These are phyloP conservation scores for Tetheella fluctuosa DNA, from an alignment of 2,888 invertebrate genomes.

Conservation along the genomic window DNA sequence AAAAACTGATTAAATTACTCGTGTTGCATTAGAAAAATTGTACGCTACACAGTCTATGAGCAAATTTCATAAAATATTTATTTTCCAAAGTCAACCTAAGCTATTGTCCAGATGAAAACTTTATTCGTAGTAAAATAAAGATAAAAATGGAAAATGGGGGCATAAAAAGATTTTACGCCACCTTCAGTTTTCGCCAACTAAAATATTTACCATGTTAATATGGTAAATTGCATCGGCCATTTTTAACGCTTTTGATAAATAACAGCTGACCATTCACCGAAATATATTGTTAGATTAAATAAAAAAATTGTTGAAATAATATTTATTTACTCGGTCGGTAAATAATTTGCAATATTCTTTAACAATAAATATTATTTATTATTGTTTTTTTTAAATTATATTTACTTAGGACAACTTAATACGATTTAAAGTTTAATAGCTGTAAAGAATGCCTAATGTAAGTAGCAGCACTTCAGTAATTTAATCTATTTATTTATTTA, in stretches of 20 bases:
- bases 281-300: background rate
- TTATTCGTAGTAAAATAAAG: background rate
- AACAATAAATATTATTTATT: background rate
- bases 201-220: background rate
- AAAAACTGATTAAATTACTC: too few species aligned
- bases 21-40: too few species aligned
- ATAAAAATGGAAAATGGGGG: background rate
- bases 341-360: background rate
- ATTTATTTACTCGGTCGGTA: background rate
- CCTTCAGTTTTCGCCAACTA: background rate
- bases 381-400: too few species aligned
- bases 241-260: slow-evolving; percentile 2
- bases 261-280: background rate
- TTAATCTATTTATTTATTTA: too few species aligned
- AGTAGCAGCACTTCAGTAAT: too few species aligned
- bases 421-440: too few species aligned
- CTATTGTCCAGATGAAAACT: background rate
- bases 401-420: too few species aligned
- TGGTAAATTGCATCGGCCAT: background rate
- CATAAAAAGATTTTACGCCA: slow-evolving; percentile 1
- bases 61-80: background rate
- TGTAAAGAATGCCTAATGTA: too few species aligned
- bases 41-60: background rate
- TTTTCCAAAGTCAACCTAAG: background rate
- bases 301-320: background rate